phyloP scores from a whole-genome alignment of 2,888 invertebrate species.

The Fragum fragum region DNA sequence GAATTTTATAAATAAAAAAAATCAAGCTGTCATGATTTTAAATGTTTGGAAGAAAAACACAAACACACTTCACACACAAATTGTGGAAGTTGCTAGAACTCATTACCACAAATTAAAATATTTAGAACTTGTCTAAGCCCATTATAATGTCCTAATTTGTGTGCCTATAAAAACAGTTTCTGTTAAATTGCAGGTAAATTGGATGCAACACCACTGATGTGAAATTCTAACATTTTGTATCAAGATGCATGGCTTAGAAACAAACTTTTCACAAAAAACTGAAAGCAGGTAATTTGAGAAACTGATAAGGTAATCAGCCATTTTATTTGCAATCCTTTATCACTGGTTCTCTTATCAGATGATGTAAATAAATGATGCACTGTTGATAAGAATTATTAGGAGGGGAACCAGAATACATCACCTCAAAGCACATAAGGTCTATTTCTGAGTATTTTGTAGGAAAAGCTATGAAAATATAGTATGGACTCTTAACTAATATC shows the following conservation, averaged over 20 bases:
- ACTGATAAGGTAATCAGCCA: slow-evolving; percentile 31
- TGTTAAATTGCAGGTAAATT: not conserved
- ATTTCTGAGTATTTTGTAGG: not conserved
- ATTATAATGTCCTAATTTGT: no score
- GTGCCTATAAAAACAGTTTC: not conserved
- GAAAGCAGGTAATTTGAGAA: slow-evolving; percentile 20
- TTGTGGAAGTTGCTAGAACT: no score
- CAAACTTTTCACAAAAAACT: slow-evolving; percentile 6
- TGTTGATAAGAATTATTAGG: not conserved
- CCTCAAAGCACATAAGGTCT: not conserved
- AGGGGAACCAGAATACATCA: slow-evolving; percentile 1
- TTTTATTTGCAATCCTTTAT: slow-evolving; percentile 28
- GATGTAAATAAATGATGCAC: slow-evolving; percentile 33
- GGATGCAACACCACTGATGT: slow-evolving; percentile 6
- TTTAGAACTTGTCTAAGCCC: no score
- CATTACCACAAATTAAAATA: no score
- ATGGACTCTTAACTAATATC: no score
- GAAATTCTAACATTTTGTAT: not conserved
- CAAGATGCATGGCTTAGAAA: not conserved
- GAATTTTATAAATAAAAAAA: no score
- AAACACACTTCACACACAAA: no score
- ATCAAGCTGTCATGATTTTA: no score
- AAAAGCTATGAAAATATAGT: no score
- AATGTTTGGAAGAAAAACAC: no score
- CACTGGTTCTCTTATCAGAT: slow-evolving; percentile 19